These are phyloP conservation scores for Tolypeutes matacus DNA, from an alignment of 2,797 vertebrate species.

Conservation along the genomic window DNA sequence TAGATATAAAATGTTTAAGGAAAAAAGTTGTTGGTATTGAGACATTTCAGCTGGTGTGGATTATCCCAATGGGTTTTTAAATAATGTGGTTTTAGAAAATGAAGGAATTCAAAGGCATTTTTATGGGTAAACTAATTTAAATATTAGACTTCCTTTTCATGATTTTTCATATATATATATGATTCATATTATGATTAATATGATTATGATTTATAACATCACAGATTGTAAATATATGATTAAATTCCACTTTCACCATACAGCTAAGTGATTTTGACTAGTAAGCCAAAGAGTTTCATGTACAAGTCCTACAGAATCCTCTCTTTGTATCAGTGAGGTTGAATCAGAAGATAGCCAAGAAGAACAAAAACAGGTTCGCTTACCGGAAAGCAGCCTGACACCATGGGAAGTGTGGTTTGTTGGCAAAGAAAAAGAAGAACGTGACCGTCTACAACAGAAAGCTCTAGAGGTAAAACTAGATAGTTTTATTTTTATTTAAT, in stretches of 20 bases:
- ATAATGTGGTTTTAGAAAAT: slow-evolving; percentile 10
- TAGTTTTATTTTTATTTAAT: not conserved
- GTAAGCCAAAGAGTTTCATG: not conserved
- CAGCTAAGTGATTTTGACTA: not conserved
- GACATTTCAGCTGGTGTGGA: not conserved
- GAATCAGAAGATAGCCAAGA: slow-evolving; percentile 59
- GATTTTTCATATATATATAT: slow-evolving; percentile 35
- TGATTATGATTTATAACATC: not conserved
- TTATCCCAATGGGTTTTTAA: slow-evolving; percentile 16
- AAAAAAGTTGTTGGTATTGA: slow-evolving; percentile 24
- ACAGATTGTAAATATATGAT: not conserved
- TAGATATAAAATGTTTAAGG: slow-evolving; percentile 42
- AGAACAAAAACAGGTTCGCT: slow-evolving; percentile 63
- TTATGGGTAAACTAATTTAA: not conserved
- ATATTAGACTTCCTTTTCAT: not conserved
- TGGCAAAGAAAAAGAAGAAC: slow-evolving; percentile 94
- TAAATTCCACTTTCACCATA: slow-evolving; percentile 24
- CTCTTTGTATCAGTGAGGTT: slow-evolving; percentile 61
- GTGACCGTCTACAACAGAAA: slow-evolving; percentile 90
- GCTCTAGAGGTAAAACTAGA: slow-evolving; percentile 89
- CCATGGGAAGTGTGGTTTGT: slow-evolving; percentile 97
- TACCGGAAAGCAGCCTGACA: slow-evolving; percentile 87
- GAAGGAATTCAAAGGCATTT: slow-evolving; percentile 42
- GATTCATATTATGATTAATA: not conserved
- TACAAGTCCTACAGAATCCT: not conserved